Evolutionary conservation across 2,113 vertebrate genomes (phyloP), one percentile per base, ranked within the genome.

Genomic region (Podarcis muralis): DNA sequence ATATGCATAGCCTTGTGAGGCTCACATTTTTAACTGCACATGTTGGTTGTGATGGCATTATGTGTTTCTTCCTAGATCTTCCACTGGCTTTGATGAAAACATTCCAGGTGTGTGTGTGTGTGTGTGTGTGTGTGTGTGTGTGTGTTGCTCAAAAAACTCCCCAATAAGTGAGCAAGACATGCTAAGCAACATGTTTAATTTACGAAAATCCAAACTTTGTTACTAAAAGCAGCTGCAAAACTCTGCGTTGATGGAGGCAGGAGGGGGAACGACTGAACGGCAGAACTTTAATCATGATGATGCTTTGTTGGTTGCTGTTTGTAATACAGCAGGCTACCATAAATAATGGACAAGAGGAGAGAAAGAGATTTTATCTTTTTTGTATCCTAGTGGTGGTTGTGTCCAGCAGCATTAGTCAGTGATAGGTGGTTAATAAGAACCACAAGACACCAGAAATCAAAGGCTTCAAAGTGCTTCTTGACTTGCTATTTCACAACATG

Each of bases 71-170:
- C 95, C 77, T 93, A 96, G 96, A 97, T 96, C 97, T 97, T 97
- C 97, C 94, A 93, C 88, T 96, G 95, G 94, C 96, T 97, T 97
- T 97, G 97, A 98, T 97, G 96, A 97, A 96, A 96, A 94, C 92
- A 95, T 97, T 97, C 59, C 48, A 53, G 48, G 48, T 53, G 48
- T 48, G 48, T 48, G 48, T 1, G 40, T 32, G 15, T 74, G 4
- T 32, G n/a, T 35, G 16, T 6, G 6, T 32, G 32, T 32, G 32
- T 20, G 32, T 75, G 72, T 93, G 96, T 94, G 97, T 95, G 97
- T 96, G 48, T 96, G 95, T 96, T 93, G 95, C 93, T 96, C 96
- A 97, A 97, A 97, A 97, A 97, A 97, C 95, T 9, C 93, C 95
- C 92, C 94, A 94, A 95, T 96, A 92, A 96, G 86, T 2, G 85